Evolutionary conservation across 2,888 invertebrate genomes (phyloP).

Genomic region (Augochlorella aurata): DNA sequence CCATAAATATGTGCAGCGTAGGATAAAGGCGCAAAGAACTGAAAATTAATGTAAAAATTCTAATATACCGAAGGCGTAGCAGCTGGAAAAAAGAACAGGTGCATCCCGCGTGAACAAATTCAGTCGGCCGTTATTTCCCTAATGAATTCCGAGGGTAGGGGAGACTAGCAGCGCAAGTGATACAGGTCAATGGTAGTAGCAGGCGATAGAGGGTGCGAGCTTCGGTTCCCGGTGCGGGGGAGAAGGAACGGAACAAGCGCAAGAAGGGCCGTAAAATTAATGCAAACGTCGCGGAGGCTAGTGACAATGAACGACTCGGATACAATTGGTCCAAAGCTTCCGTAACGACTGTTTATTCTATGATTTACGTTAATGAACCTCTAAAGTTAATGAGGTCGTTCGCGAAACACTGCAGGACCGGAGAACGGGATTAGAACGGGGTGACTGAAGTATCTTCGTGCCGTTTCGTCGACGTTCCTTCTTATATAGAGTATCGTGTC

Average conservation of each 20-base stretch:
- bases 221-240: neutral
- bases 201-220: neutral
- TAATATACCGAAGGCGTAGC: neutral
- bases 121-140: neutral
- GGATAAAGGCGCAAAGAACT: too few relatives aligned
- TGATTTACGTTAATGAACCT: constrained; percentile 57
- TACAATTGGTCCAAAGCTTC: constrained; percentile 34
- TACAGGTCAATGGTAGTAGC: constrained; percentile 2
- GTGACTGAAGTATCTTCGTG: constrained; percentile 20
- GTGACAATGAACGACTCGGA: constrained; percentile 33
- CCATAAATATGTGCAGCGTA: too few relatives aligned
- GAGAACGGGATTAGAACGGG: constrained; percentile 44
- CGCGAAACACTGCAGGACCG: constrained; percentile 13
- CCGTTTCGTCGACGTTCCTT: constrained; percentile 14
- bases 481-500: constrained; percentile 13
- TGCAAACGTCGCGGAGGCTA: constrained; percentile 35
- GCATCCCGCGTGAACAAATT: neutral
- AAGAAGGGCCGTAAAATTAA: constrained; percentile 38
- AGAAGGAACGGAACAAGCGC: constrained; percentile 6
- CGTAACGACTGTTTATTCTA: constrained; percentile 49
- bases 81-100: neutral
- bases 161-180: neutral
- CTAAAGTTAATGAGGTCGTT: constrained; percentile 57
- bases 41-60: neutral
- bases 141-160: neutral